Evolutionary conservation across 2,888 invertebrate species (phyloP).

Genomic region (Rhingia rostrata): DNA sequence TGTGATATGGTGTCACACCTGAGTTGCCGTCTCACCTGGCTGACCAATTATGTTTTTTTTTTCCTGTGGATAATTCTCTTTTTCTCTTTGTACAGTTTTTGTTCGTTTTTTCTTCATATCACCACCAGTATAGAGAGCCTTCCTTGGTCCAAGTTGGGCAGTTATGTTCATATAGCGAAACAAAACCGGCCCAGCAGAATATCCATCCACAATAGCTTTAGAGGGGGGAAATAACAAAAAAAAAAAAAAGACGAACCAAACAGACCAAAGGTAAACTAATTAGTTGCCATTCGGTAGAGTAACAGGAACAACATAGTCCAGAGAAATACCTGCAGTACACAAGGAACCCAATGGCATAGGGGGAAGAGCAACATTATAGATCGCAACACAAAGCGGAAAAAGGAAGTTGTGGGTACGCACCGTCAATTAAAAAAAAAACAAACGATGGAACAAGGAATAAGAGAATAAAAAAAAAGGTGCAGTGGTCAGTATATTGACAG

Average conservation of each 20-base stretch:
- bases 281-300: constrained; percentile 59
- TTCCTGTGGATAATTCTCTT: constrained; percentile 35
- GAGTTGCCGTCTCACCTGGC: constrained; percentile 78
- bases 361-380: constrained; percentile 22
- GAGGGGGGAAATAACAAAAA: constrained; percentile 16
- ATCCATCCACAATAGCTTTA: constrained; percentile 18
- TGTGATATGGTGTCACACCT: constrained; percentile 80
- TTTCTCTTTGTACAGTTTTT: constrained; percentile 25
- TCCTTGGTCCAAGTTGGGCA: constrained; percentile 1
- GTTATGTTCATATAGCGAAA: constrained; percentile 63
- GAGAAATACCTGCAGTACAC: constrained; percentile 38
- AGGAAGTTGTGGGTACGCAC: constrained; percentile 72
- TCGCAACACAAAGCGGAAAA: constrained; percentile 54
- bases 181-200: constrained; percentile 58
- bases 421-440: constrained; percentile 47
- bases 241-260: constrained; percentile 23
- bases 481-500: constrained; percentile 45
- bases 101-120: constrained; percentile 1
- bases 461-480: constrained; percentile 5
- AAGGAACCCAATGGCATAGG: constrained; percentile 7
- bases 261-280: constrained; percentile 66
- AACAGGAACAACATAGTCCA: constrained; percentile 51
- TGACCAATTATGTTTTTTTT: constrained; percentile 57
- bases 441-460: constrained; percentile 4
- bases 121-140: constrained; percentile 19